Percentiles rank a stretch among this genome's conserved stretches.
These are phyloP conservation scores for Drosophila auraria DNA, from an alignment of 1,140 invertebrate genomes.

Conservation along the genomic window DNA sequence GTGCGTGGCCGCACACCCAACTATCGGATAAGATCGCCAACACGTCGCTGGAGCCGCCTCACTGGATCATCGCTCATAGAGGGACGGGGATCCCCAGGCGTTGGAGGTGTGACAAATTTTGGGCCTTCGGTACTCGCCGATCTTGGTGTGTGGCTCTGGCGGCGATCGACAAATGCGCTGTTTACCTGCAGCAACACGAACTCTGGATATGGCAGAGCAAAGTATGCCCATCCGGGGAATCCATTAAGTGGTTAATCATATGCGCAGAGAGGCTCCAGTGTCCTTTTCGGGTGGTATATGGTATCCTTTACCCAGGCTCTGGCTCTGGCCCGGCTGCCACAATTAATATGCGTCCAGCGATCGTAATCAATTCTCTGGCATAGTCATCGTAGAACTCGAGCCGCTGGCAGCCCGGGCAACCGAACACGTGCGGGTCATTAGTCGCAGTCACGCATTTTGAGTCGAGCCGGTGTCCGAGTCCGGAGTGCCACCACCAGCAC, in stretches of 20 bases:
- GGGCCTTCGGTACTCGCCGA: constrained; percentile 42
- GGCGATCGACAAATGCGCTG: constrained; percentile 76
- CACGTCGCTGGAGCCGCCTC: constrained; percentile 25
- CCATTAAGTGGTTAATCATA: constrained; percentile 83
- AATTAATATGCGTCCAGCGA: constrained; percentile 84
- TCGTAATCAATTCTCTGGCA: constrained; percentile 80
- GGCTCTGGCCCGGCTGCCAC: constrained; percentile 29
- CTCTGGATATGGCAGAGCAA: constrained; percentile 30
- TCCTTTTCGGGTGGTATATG: constrained; percentile 66
- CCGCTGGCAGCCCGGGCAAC: constrained; percentile 37
- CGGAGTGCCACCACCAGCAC: constrained; percentile 28
- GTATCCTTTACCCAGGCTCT: constrained; percentile 68
- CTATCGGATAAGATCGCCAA: constrained; percentile 69
- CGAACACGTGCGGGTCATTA: constrained; percentile 82
- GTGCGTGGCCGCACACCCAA: constrained; percentile 58
- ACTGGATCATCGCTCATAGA: constrained; percentile 52
- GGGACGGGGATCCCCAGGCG: neutral
- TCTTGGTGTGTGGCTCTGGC: constrained; percentile 64
- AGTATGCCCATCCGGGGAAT: constrained; percentile 52
- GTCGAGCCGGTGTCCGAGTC: constrained; percentile 53
- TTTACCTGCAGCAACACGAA: constrained; percentile 80
- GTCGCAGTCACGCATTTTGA: constrained; percentile 83
- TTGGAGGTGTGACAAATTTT: constrained; percentile 72
- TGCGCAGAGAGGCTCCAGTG: constrained; percentile 59
- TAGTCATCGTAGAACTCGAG: constrained; percentile 55